Evolutionary conservation across 2,797 vertebrate genomes (phyloP).

Genomic region (Enteromius unitaeniatus): DNA sequence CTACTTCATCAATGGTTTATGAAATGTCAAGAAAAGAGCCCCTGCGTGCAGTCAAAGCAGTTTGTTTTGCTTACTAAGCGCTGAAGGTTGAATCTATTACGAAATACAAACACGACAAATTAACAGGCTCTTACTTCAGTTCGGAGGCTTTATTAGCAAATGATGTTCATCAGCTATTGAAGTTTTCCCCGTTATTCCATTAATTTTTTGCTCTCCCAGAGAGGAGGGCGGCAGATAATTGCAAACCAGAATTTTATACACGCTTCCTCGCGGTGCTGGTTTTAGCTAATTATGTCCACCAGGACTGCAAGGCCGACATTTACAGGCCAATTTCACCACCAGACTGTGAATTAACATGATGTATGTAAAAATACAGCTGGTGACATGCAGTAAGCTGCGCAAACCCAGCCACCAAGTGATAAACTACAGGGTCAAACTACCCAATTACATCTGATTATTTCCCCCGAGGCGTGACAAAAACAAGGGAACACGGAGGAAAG

Average conservation of each 20-base stretch:
- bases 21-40: constrained; percentile 15
- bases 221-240: constrained; percentile 14
- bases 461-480: constrained; percentile 51
- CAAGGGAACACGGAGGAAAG: constrained; percentile 49
- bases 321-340: constrained; percentile 20
- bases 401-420: constrained; percentile 45
- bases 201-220: constrained; percentile 20
- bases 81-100: background rate
- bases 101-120: constrained; percentile 21
- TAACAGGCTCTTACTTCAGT: constrained; percentile 15
- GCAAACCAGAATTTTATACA: constrained; percentile 19
- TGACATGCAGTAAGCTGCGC: constrained; percentile 38
- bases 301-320: constrained; percentile 55
- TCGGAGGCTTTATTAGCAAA: constrained; percentile 37
- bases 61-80: constrained; percentile 40
- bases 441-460: constrained; percentile 69
- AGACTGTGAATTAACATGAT: background rate
- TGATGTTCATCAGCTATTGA: constrained; percentile 35
- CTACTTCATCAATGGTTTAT: constrained; percentile 18
- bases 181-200: constrained; percentile 19
- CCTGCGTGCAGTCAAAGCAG: background rate
- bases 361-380: constrained; percentile 46
- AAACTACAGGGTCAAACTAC: constrained; percentile 62
- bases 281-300: constrained; percentile 64
- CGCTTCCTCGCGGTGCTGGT: constrained; percentile 51